Evolutionary conservation across 1,140 invertebrate genomes (phyloP).

Genomic region (Drosophila micromelanica): DNA sequence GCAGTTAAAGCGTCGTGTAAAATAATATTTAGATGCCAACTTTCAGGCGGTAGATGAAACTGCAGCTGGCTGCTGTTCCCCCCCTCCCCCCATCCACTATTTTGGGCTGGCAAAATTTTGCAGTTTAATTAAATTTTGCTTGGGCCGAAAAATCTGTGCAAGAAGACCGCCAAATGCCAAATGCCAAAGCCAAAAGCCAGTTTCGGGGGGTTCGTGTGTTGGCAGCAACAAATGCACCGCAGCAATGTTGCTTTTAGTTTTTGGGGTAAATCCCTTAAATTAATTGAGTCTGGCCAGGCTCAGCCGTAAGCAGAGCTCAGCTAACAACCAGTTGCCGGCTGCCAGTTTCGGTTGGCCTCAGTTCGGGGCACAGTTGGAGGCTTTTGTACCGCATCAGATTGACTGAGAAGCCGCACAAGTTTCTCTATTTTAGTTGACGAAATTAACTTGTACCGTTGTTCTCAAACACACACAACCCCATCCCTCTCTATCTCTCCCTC

Average conservation of each 20-base stretch:
- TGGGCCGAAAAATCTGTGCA: conserved; percentile 54
- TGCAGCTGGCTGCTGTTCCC: conserved; percentile 2
- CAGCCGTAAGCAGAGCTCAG: conserved; percentile 16
- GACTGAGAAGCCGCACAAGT: conserved; percentile 59
- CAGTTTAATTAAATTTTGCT: conserved; percentile 74
- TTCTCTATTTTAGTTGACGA: conserved; percentile 52
- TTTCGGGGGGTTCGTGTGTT: neutral
- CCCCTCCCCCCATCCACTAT: neutral
- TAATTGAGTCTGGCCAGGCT: conserved; percentile 58
- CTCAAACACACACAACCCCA: neutral
- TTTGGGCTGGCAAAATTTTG: conserved; percentile 36
- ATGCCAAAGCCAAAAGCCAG: conserved; percentile 15
- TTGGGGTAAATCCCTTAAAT: conserved; percentile 62
- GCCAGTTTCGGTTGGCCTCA: neutral
- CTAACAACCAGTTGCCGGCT: conserved; percentile 12
- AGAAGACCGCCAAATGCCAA: conserved; percentile 68
- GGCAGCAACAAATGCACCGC: conserved; percentile 23
- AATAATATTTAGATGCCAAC: conserved; percentile 78
- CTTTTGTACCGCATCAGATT: conserved; percentile 25
- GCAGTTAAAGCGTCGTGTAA: conserved; percentile 79
- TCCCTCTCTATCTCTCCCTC: neutral
- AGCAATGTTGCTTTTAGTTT: conserved; percentile 44
- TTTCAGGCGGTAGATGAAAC: conserved; percentile 25
- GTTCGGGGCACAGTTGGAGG: neutral
- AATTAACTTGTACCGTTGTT: conserved; percentile 60